Conservation (phyloP, 2,113 vertebrate genomes). For the Phodopus roborovskii region DNA sequence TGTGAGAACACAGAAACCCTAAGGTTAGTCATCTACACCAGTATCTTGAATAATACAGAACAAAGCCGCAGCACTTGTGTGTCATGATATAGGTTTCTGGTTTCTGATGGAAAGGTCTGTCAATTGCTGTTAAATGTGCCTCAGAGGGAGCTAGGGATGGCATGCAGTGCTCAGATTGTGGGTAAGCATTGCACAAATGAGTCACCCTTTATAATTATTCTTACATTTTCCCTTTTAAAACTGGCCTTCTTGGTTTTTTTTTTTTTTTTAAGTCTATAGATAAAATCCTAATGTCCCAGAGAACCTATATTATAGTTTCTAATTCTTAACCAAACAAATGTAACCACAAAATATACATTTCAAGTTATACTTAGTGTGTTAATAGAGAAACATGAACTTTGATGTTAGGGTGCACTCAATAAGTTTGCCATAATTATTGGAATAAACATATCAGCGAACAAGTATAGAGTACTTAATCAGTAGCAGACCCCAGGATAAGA, state of each 20-base stretch:
- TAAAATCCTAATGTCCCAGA: neutral
- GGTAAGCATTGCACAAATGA: slow-evolving; percentile 1
- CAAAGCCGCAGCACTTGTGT: neutral
- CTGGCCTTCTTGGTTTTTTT: neutral
- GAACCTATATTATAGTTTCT: neutral
- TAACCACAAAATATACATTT: neutral
- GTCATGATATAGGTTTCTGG: neutral
- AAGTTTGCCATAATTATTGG: neutral
- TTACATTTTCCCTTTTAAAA: neutral
- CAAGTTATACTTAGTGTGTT: neutral
- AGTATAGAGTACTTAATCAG: neutral
- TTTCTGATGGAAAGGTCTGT: neutral
- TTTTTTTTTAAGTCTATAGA: no score
- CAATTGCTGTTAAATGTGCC: neutral
- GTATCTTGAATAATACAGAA: neutral
- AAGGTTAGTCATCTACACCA: neutral
- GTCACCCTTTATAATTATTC: slow-evolving; percentile 19
- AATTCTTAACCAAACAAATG: neutral
- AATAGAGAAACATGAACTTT: neutral
- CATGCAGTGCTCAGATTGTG: neutral
- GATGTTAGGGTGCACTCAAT: neutral
- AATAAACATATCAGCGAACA: neutral
- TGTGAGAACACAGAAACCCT: neutral
- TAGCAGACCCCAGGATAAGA: neutral
- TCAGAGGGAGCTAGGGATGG: neutral